These are phyloP conservation scores for Synergus laeviventris DNA, from an alignment of 2,888 invertebrate species.

Conservation along the genomic window DNA sequence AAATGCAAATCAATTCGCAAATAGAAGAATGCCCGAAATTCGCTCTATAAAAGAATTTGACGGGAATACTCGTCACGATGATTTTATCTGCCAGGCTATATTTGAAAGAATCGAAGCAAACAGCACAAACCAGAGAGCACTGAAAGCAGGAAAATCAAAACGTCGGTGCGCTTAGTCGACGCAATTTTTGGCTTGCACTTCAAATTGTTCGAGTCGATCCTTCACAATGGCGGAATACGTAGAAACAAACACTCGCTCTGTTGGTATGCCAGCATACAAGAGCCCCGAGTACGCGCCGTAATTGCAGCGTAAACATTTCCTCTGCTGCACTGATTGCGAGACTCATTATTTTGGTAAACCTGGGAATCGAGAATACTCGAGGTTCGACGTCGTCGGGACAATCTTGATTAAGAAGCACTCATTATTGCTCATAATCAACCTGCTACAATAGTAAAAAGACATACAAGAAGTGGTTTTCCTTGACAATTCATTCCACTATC, in stretches of 20 bases:
- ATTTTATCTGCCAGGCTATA: slow-evolving; percentile 14
- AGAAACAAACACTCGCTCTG: slow-evolving; percentile 22
- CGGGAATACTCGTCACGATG: neutral
- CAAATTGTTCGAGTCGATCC: slow-evolving; percentile 35
- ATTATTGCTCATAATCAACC: slow-evolving; percentile 72
- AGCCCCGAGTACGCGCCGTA: slow-evolving; percentile 53
- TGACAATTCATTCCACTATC: neutral
- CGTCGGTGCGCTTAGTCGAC: slow-evolving; percentile 35
- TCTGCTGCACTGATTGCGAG: slow-evolving; percentile 68
- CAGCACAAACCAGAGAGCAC: slow-evolving; percentile 22
- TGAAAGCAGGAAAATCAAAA: slow-evolving; percentile 32
- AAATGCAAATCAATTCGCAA: neutral
- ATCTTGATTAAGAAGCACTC: slow-evolving; percentile 60
- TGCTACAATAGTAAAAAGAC: slow-evolving; percentile 57
- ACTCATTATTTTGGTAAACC: slow-evolving; percentile 71
- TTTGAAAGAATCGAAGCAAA: slow-evolving; percentile 28
- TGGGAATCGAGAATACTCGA: slow-evolving; percentile 67
- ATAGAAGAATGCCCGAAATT: neutral
- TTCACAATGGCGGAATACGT: slow-evolving; percentile 30
- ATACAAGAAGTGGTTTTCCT: neutral
- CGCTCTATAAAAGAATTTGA: neutral
- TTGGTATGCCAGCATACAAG: slow-evolving; percentile 45
- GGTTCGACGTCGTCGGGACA: slow-evolving; percentile 59
- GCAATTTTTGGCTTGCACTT: slow-evolving; percentile 37
- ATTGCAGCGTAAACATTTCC: slow-evolving; percentile 73